Conservation (phyloP, 2,888 invertebrate species). For the Ceratothoa steindachneri region DNA sequence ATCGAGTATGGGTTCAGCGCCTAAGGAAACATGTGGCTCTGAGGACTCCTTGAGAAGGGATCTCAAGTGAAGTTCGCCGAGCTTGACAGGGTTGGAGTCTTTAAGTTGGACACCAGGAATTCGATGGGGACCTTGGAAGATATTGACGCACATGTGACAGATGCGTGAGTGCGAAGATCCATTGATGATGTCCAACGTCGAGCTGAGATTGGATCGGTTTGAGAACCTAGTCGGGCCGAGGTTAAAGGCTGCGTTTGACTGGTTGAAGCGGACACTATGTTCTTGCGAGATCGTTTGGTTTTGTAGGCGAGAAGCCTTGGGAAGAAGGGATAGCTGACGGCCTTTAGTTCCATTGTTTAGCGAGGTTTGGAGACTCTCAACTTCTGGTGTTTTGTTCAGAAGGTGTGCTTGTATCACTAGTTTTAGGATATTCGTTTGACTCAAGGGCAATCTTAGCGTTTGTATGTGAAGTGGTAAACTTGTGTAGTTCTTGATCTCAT, state of each 20-base stretch:
- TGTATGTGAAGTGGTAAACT: slow-evolving; percentile 4
- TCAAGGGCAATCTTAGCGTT: neutral
- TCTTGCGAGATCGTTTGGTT: neutral
- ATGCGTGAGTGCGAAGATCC: neutral
- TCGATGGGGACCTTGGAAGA: neutral
- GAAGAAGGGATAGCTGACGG: neutral
- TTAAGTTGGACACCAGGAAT: neutral
- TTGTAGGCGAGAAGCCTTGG: neutral
- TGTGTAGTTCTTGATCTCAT: neutral
- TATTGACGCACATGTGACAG: slow-evolving; percentile 8
- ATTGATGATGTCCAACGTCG: neutral
- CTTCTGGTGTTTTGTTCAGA: neutral
- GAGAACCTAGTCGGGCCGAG: neutral
- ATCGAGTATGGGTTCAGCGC: too few species aligned
- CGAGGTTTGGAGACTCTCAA: neutral
- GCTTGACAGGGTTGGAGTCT: neutral
- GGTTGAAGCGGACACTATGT: neutral
- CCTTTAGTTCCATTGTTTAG: neutral
- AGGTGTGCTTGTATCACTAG: neutral
- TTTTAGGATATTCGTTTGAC: neutral
- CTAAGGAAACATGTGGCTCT: neutral
- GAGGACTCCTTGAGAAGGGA: neutral
- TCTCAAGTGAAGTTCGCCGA: neutral
- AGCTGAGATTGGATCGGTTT: neutral
- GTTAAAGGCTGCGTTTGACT: neutral